Base-by-base conservation (phyloP, 2,888 invertebrate genomes). In the Erynnis tages region DNA sequence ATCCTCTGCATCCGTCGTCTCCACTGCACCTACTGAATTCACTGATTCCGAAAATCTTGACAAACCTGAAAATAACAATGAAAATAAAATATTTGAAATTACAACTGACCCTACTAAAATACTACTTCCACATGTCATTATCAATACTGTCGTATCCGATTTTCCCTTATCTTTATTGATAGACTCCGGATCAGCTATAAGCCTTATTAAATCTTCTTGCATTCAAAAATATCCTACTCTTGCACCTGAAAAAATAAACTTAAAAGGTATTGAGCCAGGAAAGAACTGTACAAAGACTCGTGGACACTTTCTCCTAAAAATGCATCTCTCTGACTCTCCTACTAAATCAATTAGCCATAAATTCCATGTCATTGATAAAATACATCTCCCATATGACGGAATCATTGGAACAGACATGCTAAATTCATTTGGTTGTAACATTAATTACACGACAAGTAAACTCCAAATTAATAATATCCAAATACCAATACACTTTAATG, bases 201-300 rank as follows among this genome's bases (percentile, higher is more conserved):
- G 59, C 21, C 34, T 62, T 17, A 60, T 64, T 6, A 62, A 66
- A 62, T 52, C 63, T 7, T 7, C n/a, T n/a, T n/a, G 60, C 63
- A 7, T 7, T 2, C 5, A 60, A 62, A 25, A 57, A 61, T 11
- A 14, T n/a, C 25, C 41, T 1, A 41, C 2, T 3, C 7, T 41
- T 1, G 5, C n/a, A 6, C 14, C 6, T 4, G 27, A 41, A 16
- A 19, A 25, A n/a, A 41, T 41, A 13, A 27, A n/a, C 5, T 16
- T 41, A n/a, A 41, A 41, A 16, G 41, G 41, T 1, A 41, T 41
- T 1, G 41, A 41, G 1, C 25, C 25, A 6, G 16, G 2, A 5
- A 16, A 41, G 0, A 1, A 7, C 4, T 5, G 5, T 10, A 25
- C 25, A 16, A 25, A 27, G 17, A 41, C 41, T 2, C 16, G 5